Evolutionary conservation across 2,797 vertebrate genomes (phyloP).

Genomic region (Semaprochilodus insignis): DNA sequence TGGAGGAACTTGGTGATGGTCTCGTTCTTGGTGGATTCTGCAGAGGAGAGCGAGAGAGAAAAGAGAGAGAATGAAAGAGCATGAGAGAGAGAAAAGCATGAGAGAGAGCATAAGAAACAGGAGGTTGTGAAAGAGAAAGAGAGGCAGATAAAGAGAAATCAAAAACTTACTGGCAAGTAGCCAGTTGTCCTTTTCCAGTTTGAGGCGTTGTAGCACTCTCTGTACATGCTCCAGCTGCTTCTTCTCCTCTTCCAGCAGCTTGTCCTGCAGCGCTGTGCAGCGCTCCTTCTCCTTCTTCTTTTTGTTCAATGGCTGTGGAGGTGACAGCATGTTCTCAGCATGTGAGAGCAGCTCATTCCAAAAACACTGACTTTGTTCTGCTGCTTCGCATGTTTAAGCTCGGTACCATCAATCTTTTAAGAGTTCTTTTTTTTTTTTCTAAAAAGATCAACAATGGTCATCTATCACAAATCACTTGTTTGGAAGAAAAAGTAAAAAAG

Average conservation of each 20-base stretch:
- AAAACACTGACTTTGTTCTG: neutral
- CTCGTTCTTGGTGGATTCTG: slow-evolving; percentile 99
- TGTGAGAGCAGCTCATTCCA: neutral
- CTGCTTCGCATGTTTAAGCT: neutral
- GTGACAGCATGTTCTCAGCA: neutral
- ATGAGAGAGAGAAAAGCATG: slow-evolving; percentile 13
- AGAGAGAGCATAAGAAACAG: neutral
- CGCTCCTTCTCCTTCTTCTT: slow-evolving; percentile 99
- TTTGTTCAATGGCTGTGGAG: slow-evolving; percentile 90
- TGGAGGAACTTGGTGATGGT: slow-evolving; percentile 99
- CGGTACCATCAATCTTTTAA: neutral
- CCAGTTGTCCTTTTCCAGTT: slow-evolving; percentile 99
- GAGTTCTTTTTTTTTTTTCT: neutral
- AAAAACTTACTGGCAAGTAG: slow-evolving; percentile 92
- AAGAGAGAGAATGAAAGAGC: neutral
- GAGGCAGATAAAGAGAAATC: slow-evolving; percentile 18
- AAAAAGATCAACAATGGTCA: too few species aligned
- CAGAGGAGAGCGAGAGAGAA: slow-evolving; percentile 30
- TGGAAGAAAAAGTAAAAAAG: neutral
- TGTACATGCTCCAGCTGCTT: slow-evolving; percentile 96
- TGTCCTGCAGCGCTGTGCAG: slow-evolving; percentile 97
- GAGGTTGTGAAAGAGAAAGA: slow-evolving; percentile 5
- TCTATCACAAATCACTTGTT: too few species aligned
- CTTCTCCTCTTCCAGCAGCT: slow-evolving; percentile 97
- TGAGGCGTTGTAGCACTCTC: slow-evolving; percentile 93